Base-by-base conservation (phyloP, 1,140 invertebrate species). In the Neodiprion fabricii region DNA sequence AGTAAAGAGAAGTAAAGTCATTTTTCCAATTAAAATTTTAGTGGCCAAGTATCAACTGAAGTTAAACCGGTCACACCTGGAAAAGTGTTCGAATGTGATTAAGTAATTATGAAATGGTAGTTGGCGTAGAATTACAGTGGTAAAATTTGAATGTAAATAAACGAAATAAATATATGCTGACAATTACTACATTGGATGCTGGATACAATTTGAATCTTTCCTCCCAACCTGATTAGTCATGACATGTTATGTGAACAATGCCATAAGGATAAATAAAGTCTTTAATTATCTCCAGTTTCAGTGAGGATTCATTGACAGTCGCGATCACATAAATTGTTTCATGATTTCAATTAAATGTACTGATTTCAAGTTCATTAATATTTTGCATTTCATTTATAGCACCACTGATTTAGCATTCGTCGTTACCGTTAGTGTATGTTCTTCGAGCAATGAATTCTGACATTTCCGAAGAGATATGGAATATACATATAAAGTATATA, bases 1-100 rank as follows among this genome's bases (percentile, higher is more conserved):
- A 61, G 21, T 49, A 71, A 17, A 71, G 12, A 17, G 48, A 71
- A 71, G 12, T 47, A 71, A 71, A 9, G 48, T 71, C 3, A 12
- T 71, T 21, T 48, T 71, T 61, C 9, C 5, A 12, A 47, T 17
- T 71, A 5, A 5, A 48, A 71, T 48, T 71, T 71, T 21, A 71
- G 70, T 12, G 70, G 48, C 48, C 4, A 61, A 14, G 70, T 50
- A 8, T 11, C 10, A 48, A 21, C 14, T 11, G 21, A 48, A 71
- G 21, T 40, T 12, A 71, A 71, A 49, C 47, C 48, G 9, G 11
- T 49, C 5, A 50, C 70, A 11, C 70, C 70, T 71, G 70, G 70
- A 40, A 71, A 48, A 49, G 48, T 48, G 10, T 71, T 23, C 12
- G 9, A 40, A 23, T 71, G 70, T 23, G 8, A 49, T n/a, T 48